phyloP scores from a whole-genome alignment of 2,888 invertebrate genomes.

The Eupeodes latifasciatus region DNA sequence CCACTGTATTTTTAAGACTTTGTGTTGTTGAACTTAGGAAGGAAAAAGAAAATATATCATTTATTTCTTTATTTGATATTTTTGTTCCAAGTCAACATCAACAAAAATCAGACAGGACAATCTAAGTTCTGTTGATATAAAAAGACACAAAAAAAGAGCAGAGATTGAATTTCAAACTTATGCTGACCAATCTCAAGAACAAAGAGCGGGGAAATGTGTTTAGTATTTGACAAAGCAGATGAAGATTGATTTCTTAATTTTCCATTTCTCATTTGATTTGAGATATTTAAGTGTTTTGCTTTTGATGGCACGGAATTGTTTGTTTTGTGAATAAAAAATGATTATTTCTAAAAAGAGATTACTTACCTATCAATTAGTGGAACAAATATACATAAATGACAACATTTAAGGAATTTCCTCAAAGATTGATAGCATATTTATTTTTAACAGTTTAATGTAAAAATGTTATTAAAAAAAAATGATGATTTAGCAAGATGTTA shows the following conservation, averaged over 20 bases:
- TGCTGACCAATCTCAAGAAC: constrained; percentile 4
- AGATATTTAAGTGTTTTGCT: constrained; percentile 1
- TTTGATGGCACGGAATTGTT: neutral
- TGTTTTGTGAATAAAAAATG: neutral
- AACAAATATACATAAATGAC: too few species aligned
- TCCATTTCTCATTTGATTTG: neutral
- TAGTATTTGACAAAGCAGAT: neutral
- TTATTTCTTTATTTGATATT: constrained; percentile 18
- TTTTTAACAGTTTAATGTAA: too few species aligned
- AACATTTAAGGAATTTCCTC: too few species aligned
- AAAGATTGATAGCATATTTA: too few species aligned
- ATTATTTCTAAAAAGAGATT: neutral
- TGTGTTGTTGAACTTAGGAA: neutral
- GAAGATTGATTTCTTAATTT: constrained; percentile 31
- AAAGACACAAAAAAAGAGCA: neutral
- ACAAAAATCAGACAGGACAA: constrained; percentile 9
- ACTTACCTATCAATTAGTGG: too few species aligned
- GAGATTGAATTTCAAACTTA: constrained; percentile 27
- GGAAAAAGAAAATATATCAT: neutral
- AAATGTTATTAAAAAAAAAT: too few species aligned
- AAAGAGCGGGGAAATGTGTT: neutral
- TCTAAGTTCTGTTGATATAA: constrained; percentile 32
- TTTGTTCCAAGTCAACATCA: neutral
- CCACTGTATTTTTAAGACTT: neutral
- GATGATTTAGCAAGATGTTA: too few species aligned